Evolutionary conservation across 2,797 vertebrate genomes (phyloP).

Genomic region (Sebastes trivittatus): DNA sequence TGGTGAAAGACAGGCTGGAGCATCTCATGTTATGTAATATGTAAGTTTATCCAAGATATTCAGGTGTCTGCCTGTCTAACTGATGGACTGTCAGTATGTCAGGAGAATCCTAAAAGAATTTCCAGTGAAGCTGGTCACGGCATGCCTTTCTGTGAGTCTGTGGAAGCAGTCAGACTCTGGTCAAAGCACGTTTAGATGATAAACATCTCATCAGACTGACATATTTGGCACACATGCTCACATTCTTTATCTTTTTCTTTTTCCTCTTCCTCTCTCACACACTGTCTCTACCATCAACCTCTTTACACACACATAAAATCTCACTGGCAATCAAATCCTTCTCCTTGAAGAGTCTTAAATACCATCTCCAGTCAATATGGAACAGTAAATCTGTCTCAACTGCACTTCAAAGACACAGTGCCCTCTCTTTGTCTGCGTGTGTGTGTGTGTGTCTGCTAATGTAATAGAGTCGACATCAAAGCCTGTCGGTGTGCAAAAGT

Average conservation of each 20-base stretch:
- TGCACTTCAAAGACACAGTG: slow-evolving; percentile 60
- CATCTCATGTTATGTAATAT: not conserved
- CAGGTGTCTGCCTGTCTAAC: slow-evolving; percentile 39
- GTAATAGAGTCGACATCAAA: slow-evolving; percentile 56
- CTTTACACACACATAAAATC: slow-evolving; percentile 31
- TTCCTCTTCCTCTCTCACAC: not conserved
- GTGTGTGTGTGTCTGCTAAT: slow-evolving; percentile 18
- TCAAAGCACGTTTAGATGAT: slow-evolving; percentile 37
- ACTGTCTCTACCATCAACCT: not conserved
- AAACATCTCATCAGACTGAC: slow-evolving; percentile 27
- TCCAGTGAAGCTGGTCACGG: slow-evolving; percentile 34
- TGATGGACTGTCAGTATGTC: slow-evolving; percentile 25
- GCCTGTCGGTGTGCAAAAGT: slow-evolving; percentile 21
- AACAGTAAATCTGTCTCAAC: slow-evolving; percentile 60
- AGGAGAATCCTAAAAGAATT: slow-evolving; percentile 39
- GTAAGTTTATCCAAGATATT: not conserved
- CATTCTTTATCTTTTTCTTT: slow-evolving; percentile 20
- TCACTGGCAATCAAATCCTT: slow-evolving; percentile 35
- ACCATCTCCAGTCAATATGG: slow-evolving; percentile 50
- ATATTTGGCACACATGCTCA: slow-evolving; percentile 31
- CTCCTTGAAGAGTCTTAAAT: slow-evolving; percentile 62
- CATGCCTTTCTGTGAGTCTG: slow-evolving; percentile 15
- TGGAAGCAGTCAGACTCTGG: slow-evolving; percentile 16
- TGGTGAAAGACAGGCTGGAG: not conserved
- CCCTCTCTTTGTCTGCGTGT: slow-evolving; percentile 36